A percentile compares a stretch with the other conserved stretches of the same genome.
phyloP scores from a whole-genome alignment of 2,113 vertebrate species.

The Tachuris rubrigastra region DNA sequence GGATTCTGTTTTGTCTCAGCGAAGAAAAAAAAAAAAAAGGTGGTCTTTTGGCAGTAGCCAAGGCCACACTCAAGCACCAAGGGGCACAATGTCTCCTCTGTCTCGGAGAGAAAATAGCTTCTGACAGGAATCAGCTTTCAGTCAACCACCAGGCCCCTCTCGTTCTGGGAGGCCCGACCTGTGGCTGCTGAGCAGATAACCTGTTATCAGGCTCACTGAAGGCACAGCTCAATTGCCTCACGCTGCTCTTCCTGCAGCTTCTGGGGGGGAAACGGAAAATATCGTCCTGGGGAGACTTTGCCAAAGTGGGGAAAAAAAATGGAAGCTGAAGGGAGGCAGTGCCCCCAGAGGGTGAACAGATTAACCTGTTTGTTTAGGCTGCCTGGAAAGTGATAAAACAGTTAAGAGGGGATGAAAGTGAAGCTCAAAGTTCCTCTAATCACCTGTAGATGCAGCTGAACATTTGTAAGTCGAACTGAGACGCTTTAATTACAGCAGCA shows the following conservation, averaged over 20 bases:
- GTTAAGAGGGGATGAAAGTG: background rate
- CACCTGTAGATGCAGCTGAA: background rate
- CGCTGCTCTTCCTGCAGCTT: slow-evolving; percentile 12
- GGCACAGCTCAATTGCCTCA: background rate
- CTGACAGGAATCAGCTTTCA: slow-evolving; percentile 84
- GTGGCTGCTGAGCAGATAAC: slow-evolving; percentile 53
- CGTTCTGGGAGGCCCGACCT: slow-evolving; percentile 62
- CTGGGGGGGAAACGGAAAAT: background rate
- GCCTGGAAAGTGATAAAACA: background rate
- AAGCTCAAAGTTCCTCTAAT: background rate
- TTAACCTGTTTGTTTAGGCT: background rate
- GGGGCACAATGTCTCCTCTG: slow-evolving; percentile 79
- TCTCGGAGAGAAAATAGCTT: slow-evolving; percentile 76
- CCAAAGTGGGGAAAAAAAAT: background rate
- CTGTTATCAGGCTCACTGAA: slow-evolving; percentile 56
- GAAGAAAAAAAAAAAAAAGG: slow-evolving; percentile 68
- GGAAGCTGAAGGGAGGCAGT: background rate
- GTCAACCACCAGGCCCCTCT: slow-evolving; percentile 71
- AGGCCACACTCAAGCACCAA: slow-evolving; percentile 69
- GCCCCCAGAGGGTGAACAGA: background rate
- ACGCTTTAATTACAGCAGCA: background rate
- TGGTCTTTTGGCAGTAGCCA: slow-evolving; percentile 69
- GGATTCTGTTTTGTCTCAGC: slow-evolving; percentile 77
- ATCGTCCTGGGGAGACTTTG: background rate
- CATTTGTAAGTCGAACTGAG: background rate